These are phyloP conservation scores for Aradophagus sp. DNA, from an alignment of 1,140 invertebrate genomes.

Conservation along the genomic window DNA sequence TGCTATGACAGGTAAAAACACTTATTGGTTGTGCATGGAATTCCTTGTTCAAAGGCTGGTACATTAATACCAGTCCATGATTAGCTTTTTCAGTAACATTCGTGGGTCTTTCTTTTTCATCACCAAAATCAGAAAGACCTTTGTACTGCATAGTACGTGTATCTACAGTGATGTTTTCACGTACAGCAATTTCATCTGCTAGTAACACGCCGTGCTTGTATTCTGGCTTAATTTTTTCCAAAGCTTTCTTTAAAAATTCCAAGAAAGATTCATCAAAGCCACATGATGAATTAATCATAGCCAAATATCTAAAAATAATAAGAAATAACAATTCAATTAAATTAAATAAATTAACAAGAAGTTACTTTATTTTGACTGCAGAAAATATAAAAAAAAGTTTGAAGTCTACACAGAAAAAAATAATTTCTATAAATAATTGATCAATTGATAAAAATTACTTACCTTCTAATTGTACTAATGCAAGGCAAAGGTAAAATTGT, in stretches of 20 bases:
- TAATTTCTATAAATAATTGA: too few relatives aligned
- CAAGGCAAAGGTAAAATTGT: constrained; percentile 27
- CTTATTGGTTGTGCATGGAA: constrained; percentile 8
- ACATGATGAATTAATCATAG: constrained; percentile 8
- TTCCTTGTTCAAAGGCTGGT: constrained; percentile 9
- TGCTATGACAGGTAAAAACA: constrained; percentile 4
- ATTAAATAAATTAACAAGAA: background rate
- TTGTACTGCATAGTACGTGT: background rate
- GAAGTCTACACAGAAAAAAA: too few relatives aligned
- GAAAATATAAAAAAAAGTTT: too few relatives aligned
- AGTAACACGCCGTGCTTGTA: constrained; percentile 18
- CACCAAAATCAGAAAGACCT: constrained; percentile 13
- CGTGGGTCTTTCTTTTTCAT: background rate
- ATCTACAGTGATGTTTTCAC: constrained; percentile 5
- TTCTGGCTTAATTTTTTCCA: background rate
- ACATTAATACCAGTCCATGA: constrained; percentile 17
- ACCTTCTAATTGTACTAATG: constrained; percentile 26
- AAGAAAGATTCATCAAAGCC: constrained; percentile 21
- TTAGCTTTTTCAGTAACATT: constrained; percentile 20
- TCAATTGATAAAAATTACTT: background rate
- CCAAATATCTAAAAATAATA: constrained; percentile 8
- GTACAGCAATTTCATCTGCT: constrained; percentile 9
- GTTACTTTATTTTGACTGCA: background rate
- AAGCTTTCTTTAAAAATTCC: constrained; percentile 5
- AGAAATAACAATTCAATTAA: too few relatives aligned